These are phyloP conservation scores for Ptychochromis oligacanthus DNA, from an alignment of 2,113 vertebrate species.

Conservation along the genomic window DNA sequence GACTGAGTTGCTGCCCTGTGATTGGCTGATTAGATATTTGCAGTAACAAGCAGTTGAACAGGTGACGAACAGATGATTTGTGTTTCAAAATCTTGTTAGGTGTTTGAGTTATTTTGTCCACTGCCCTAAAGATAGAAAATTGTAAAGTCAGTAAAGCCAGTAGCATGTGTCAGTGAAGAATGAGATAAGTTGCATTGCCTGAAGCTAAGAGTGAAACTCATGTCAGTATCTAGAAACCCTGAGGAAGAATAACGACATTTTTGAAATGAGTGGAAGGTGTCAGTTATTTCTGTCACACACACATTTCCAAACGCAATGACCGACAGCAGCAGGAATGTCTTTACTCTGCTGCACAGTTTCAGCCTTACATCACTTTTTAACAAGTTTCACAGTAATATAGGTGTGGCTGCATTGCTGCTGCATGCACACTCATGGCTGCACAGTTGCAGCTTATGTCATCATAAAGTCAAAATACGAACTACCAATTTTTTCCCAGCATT, in stretches of 20 bases:
- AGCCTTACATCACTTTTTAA: constrained; percentile 28
- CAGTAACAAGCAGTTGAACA: background rate
- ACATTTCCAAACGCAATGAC: background rate
- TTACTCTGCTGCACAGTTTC: constrained; percentile 19
- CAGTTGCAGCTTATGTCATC: constrained; percentile 2
- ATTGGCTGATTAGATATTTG: background rate
- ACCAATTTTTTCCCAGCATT: constrained; percentile 11
- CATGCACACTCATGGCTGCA: background rate
- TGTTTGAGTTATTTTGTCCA: background rate
- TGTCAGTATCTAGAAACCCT: background rate
- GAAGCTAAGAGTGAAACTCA: background rate
- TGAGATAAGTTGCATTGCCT: fast-evolving
- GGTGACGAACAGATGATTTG: background rate
- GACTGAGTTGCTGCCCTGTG: background rate
- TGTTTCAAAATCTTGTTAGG: background rate
- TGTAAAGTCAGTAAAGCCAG: background rate
- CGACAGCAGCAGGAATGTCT: constrained; percentile 14
- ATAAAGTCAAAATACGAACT: background rate
- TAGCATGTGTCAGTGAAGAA: background rate
- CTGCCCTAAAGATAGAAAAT: background rate
- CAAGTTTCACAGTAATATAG: background rate
- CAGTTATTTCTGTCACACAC: background rate
- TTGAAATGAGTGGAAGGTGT: background rate
- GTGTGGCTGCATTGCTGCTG: constrained; percentile 1
- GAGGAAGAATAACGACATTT: background rate